Evolutionary conservation across 1,140 invertebrate genomes (phyloP), one percentile per base, ranked within the genome.

Genomic region (Meloidogyne hapla): DNA sequence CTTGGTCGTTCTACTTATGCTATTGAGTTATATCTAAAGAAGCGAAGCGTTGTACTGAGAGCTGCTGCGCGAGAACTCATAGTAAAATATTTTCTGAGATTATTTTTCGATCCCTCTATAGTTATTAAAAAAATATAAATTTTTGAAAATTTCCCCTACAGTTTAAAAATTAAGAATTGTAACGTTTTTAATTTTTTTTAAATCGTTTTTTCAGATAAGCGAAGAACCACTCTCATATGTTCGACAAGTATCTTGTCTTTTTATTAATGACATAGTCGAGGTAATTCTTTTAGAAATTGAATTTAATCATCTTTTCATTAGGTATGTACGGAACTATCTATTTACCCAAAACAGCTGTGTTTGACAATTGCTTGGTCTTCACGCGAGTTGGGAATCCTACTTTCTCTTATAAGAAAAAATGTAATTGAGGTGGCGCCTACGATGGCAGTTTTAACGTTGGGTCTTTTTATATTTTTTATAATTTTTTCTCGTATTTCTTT

Each of bases 241-340:
- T 12, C 91, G 92, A 80, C 92, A 94, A 79, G 90, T 95, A 67
- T 92, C 92, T 74, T 91, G 91, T 77, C 92, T 94, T 5, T 94
- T 95, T 82, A 95, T 96, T 86, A 92, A 92, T 76, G 93, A 93
- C 83, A 91, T 96, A 75, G 91, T 91, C 75, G 93, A 95, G 23
- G 70, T 61, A 64, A 62, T 62, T 56, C 3, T 21, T 33, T n/a
- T 42, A 0, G 0, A 8, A 6, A 8, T 23, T 8, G 3, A 8
- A 42, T 8, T 38, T 4, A 25, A 8, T 12, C 18, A 25, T 67
- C 18, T 33, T 23, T 67, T 18, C 1, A 10, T n/a, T 25, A 73
- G 86, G 94, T 94, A 83, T 91, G 92, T 69, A 91, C 91, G 82
- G 94, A 96, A 88, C 95, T 95, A 87, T 89, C 91, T 42, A 90